These are phyloP conservation scores for Colius striatus DNA, from an alignment of 2,113 vertebrate species.

Conservation along the genomic window DNA sequence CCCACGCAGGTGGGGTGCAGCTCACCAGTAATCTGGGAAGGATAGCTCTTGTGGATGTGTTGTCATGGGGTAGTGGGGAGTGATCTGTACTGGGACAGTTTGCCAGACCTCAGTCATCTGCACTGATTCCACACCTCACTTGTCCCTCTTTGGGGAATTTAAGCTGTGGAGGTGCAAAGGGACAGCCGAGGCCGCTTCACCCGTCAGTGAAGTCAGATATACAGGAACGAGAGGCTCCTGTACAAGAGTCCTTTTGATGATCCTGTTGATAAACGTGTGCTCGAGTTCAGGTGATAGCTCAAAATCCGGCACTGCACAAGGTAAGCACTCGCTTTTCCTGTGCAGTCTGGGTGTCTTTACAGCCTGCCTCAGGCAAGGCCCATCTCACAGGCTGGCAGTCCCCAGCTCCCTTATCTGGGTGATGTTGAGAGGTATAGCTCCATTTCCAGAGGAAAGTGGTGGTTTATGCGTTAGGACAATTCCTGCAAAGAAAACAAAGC, in stretches of 20 bases:
- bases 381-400: not conserved
- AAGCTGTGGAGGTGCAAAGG: not conserved
- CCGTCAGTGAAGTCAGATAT: not conserved
- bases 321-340: not conserved
- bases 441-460: not conserved
- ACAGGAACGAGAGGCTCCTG: not conserved
- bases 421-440: not conserved
- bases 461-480: not conserved
- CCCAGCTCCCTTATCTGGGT: not conserved
- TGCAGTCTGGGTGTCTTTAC: not conserved
- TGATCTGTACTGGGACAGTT: not conserved
- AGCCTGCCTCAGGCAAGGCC: not conserved
- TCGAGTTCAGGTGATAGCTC: not conserved
- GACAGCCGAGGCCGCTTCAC: not conserved
- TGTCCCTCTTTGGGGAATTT: not conserved
- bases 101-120: accelerated
- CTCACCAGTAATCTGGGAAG: not conserved
- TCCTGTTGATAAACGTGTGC: not conserved
- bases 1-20: accelerated
- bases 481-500: not conserved
- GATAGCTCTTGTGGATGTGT: accelerated
- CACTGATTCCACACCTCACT: not conserved
- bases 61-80: not conserved
- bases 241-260: not conserved
- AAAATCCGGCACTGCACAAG: not conserved